phyloP scores from a whole-genome alignment of 2,888 invertebrate species.

The Ormyrus pomaceus region DNA sequence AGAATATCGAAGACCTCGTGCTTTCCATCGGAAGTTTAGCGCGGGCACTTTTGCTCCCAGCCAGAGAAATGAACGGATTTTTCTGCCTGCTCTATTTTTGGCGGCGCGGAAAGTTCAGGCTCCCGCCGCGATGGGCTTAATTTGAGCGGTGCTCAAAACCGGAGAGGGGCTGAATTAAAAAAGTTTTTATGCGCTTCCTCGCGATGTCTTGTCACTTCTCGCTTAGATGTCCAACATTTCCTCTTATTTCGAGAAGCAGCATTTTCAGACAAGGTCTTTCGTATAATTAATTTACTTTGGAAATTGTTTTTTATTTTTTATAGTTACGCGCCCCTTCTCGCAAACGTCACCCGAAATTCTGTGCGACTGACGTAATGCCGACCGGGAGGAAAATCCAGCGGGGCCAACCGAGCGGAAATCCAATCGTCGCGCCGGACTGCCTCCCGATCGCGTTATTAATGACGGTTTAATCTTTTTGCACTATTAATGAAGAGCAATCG shows the following conservation, averaged over 20 bases:
- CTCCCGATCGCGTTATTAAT: no score
- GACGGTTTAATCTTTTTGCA: no score
- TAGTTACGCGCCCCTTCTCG: no score
- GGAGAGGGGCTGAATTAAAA: constrained; percentile 24
- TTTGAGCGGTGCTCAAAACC: constrained; percentile 13
- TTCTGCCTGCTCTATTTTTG: constrained; percentile 42
- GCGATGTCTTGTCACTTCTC: constrained; percentile 11
- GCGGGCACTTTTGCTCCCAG: constrained; percentile 49
- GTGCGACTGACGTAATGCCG: no score
- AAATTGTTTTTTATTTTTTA: no score
- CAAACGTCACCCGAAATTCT: no score
- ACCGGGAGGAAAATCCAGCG: no score
- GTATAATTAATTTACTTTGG: no score
- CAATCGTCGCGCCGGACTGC: constrained; percentile 5
- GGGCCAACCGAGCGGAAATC: constrained; percentile 35
- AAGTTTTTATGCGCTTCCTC: constrained; percentile 24
- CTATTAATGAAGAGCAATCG: no score
- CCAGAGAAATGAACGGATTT: constrained; percentile 60
- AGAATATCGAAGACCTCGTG: background rate
- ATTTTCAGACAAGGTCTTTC: no score
- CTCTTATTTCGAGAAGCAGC: no score
- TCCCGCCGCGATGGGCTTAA: constrained; percentile 36
- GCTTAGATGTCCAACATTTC: background rate
- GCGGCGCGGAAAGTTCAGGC: background rate
- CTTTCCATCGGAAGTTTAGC: constrained; percentile 55